Conservation (phyloP, 2,113 vertebrate genomes). For the Cricetomys ansorgei region DNA sequence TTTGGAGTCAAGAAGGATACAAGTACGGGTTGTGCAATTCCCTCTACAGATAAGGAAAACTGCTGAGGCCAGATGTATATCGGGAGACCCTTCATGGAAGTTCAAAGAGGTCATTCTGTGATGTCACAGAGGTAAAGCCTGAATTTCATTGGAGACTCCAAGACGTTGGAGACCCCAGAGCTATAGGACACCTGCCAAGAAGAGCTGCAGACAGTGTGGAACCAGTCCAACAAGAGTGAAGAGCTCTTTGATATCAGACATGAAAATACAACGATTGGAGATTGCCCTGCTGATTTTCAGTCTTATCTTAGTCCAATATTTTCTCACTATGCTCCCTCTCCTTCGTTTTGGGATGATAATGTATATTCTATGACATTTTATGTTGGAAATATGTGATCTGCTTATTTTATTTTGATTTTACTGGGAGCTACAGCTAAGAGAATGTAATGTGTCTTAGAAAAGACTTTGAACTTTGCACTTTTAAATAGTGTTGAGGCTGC, state of each 20-base stretch:
- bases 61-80: not conserved
- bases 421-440: not conserved
- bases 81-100: not conserved
- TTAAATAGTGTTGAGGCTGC: not conserved
- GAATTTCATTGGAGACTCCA: not conserved
- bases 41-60: not conserved
- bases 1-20: not conserved
- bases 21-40: not conserved
- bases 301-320: not conserved
- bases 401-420: not conserved
- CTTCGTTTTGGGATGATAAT: not conserved
- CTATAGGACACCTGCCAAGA: not conserved
- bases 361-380: not conserved
- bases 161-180: not conserved
- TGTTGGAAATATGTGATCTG: not conserved
- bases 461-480: not conserved
- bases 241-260: not conserved
- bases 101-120: not conserved
- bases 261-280: not conserved
- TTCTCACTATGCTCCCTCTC: not conserved
- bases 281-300: not conserved
- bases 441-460: too few species aligned
- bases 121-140: not conserved
- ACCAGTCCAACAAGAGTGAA: not conserved
- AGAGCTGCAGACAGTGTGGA: not conserved